Percentiles rank a stretch among this genome's conserved stretches.
These are phyloP conservation scores for Campylorhamphus procurvoides DNA, from an alignment of 2,113 vertebrate genomes.

Conservation along the genomic window DNA sequence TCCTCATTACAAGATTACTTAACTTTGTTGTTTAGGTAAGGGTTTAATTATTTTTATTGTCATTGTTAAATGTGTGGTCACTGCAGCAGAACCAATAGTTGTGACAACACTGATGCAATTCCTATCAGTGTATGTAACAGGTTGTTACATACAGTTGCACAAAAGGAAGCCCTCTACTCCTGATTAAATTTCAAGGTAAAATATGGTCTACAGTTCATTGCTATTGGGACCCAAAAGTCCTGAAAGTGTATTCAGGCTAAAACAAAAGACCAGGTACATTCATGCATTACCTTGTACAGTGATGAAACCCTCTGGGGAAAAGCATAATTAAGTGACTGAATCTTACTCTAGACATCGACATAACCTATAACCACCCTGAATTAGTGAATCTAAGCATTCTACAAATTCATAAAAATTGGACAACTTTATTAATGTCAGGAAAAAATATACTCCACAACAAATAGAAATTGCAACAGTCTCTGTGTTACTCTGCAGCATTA, in stretches of 20 bases:
- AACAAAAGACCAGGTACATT: not conserved
- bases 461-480: not conserved
- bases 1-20: not conserved
- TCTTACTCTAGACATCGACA: not conserved
- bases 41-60: not conserved
- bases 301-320: not conserved
- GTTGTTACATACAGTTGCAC: not conserved
- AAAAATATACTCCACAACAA: not conserved
- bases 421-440: not conserved
- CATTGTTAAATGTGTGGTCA: not conserved
- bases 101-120: not conserved
- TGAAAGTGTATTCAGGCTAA: not conserved
- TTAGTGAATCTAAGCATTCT: not conserved
- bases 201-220: not conserved
- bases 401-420: conserved; percentile 7
- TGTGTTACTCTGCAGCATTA: not conserved
- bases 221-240: not conserved
- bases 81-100: not conserved
- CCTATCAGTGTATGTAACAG: not conserved
- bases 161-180: not conserved
- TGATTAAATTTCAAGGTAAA: conserved; percentile 20
- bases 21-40: not conserved
- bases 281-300: not conserved
- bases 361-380: conserved; percentile 4
- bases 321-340: conserved; percentile 24